A percentile compares a stretch with the other conserved stretches of the same genome.
These are phyloP conservation scores for Enchytraeus crypticus DNA, from an alignment of 2,888 invertebrate species.

Conservation along the genomic window DNA sequence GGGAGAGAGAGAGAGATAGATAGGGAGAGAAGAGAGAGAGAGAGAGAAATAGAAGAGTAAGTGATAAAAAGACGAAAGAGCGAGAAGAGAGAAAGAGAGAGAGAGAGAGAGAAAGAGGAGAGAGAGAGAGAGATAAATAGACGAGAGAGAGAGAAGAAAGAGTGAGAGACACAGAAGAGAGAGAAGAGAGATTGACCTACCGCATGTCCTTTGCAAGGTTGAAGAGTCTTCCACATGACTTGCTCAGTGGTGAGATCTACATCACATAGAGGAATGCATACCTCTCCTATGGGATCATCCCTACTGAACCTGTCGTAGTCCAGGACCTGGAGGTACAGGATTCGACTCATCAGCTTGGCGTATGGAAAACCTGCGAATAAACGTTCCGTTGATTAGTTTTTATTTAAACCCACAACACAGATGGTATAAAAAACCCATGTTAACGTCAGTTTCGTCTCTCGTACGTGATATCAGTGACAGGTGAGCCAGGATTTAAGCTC, in stretches of 20 bases:
- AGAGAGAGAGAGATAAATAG: background rate
- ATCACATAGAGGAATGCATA: background rate
- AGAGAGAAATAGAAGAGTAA: background rate
- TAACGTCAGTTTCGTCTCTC: too few species aligned
- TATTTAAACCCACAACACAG: too few species aligned
- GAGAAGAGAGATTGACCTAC: too few species aligned
- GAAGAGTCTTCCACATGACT: background rate
- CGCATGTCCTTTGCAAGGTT: slow-evolving; percentile 1
- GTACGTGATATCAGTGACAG: too few species aligned
- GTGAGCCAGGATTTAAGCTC: too few species aligned
- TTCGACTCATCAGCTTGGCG: background rate
- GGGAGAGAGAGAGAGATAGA: background rate
- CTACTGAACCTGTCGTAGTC: background rate
- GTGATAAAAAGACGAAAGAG: background rate
- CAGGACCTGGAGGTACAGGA: background rate
- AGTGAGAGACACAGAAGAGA: background rate
- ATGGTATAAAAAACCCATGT: too few species aligned
- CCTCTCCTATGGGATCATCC: background rate
- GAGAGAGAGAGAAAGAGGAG: background rate
- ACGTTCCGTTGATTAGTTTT: too few species aligned
- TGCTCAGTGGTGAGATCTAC: background rate
- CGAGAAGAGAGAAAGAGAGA: background rate
- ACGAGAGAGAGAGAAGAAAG: background rate
- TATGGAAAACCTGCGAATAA: background rate
- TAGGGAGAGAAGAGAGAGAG: background rate